These are phyloP conservation scores for Corythornis vintsioides DNA, from an alignment of 2,113 vertebrate species.

Conservation along the genomic window DNA sequence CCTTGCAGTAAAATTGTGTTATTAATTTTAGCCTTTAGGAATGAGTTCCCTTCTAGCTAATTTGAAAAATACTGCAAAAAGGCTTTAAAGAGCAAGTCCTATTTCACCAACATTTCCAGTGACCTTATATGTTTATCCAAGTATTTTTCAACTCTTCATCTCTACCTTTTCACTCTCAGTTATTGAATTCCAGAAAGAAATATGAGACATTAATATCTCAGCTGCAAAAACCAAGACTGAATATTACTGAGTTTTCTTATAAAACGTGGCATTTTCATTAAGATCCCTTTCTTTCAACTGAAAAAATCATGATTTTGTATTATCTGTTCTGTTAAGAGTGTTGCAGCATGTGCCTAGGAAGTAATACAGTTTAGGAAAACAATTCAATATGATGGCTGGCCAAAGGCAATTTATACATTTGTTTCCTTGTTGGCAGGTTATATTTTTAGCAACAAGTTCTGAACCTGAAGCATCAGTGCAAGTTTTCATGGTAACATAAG, in stretches of 20 bases:
- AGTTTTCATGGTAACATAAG: background rate
- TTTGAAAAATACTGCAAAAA: background rate
- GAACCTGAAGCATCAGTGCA: slow-evolving; percentile 36
- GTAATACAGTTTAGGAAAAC: slow-evolving; percentile 69
- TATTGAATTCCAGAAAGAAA: slow-evolving; percentile 41
- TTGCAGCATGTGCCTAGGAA: slow-evolving; percentile 49
- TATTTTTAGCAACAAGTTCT: slow-evolving; percentile 40
- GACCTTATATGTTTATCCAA: background rate
- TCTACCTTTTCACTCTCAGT: background rate
- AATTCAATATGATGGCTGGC: slow-evolving; percentile 62
- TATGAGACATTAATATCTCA: slow-evolving; percentile 53
- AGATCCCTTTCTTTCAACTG: slow-evolving; percentile 35
- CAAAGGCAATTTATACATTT: slow-evolving; percentile 59
- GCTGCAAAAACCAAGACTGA: slow-evolving; percentile 49
- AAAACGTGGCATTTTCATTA: slow-evolving; percentile 78
- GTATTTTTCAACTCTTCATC: background rate
- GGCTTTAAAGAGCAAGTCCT: background rate
- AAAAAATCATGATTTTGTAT: slow-evolving; percentile 58
- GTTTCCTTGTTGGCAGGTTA: slow-evolving; percentile 19
- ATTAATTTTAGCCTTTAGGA: background rate
- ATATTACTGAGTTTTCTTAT: slow-evolving; percentile 70
- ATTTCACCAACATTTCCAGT: background rate
- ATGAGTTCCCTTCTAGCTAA: background rate
- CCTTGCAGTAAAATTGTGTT: background rate
- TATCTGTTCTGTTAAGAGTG: slow-evolving; percentile 36